Evolutionary conservation across 2,113 vertebrate species (phyloP), one percentile per base, ranked within the genome.

Genomic region (Ciconia stormi): DNA sequence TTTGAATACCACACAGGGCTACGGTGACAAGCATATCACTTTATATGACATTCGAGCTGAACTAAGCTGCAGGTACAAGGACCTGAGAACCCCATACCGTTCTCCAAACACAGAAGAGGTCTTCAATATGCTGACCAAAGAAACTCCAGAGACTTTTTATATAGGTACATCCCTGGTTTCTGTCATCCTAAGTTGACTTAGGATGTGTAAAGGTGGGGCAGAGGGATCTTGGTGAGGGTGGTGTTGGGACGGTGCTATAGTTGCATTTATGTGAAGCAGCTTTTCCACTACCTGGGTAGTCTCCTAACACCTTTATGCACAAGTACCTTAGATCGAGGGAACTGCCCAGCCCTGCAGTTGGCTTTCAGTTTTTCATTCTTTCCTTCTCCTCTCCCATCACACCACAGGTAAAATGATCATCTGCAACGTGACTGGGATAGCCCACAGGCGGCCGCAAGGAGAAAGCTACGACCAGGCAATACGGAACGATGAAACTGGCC

Each of bases 391-490:
- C 58, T 87, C 3, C 47, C 80, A 34, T 58, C 59, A 62, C 49
- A 11, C 42, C 95, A 1, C 95, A 99, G 99, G 99, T 89, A 99
- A 99, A 97, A 98, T 99, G 89, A 99, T 99, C 95, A 99, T 99
- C 93, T 99, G 99, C 97, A 97, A 98, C 0, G 99, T 99, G 52
- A 99, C 99, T 17, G 99, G 99, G 63, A 99, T 99, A 9, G 99
- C 99, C 97, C 99, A 99, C 97, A 98, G 99, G 91, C 98, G 99
- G 27, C 99, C 99, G 1, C 99, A 99, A 81, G 99, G 99, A 47
- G 99, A 99, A 91, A 99, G 99, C 98, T 99, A 99, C 2, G 99
- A 99, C 98, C 99, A 99, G 97, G 99, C 99, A 1, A 99, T 99
- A 90, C 97, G 99, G 58, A 99, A 99, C 0, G 99, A 99, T 13